Evolutionary conservation across 2,113 vertebrate species (phyloP).

Genomic region (Larimichthys crocea): DNA sequence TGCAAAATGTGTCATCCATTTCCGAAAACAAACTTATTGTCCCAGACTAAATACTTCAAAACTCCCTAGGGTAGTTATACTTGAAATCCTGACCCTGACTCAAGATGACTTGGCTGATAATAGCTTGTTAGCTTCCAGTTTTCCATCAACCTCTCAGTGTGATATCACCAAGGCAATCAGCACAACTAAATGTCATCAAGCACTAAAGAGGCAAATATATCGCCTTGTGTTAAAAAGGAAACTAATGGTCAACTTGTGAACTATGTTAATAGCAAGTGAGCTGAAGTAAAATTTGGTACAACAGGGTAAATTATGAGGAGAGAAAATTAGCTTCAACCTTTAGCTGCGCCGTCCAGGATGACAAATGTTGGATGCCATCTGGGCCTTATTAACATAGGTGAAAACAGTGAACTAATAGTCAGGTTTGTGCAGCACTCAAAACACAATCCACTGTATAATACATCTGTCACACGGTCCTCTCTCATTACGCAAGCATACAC

Average conservation of each 20-base stretch:
- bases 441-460: constrained; percentile 14
- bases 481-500: constrained; percentile 31
- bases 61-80: background rate
- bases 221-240: constrained; percentile 33
- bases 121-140: constrained; percentile 35
- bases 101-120: constrained; percentile 33
- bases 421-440: constrained; percentile 19
- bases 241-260: constrained; percentile 19
- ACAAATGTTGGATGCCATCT: constrained; percentile 30
- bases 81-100: constrained; percentile 9
- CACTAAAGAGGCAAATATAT: constrained; percentile 38
- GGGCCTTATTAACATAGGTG: constrained; percentile 12
- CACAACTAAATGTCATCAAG: constrained; percentile 26
- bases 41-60: constrained; percentile 35
- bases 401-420: background rate
- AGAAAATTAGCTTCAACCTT: constrained; percentile 4
- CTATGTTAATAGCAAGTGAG: background rate
- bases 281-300: background rate
- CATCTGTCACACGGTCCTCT: constrained; percentile 1
- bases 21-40: constrained; percentile 24
- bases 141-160: constrained; percentile 48
- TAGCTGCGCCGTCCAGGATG: background rate
- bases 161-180: constrained; percentile 52
- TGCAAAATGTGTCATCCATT: constrained; percentile 20
- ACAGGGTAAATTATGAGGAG: constrained; percentile 20